Evolutionary conservation across 2,113 vertebrate species (phyloP).

Genomic region (Struthio camelus): DNA sequence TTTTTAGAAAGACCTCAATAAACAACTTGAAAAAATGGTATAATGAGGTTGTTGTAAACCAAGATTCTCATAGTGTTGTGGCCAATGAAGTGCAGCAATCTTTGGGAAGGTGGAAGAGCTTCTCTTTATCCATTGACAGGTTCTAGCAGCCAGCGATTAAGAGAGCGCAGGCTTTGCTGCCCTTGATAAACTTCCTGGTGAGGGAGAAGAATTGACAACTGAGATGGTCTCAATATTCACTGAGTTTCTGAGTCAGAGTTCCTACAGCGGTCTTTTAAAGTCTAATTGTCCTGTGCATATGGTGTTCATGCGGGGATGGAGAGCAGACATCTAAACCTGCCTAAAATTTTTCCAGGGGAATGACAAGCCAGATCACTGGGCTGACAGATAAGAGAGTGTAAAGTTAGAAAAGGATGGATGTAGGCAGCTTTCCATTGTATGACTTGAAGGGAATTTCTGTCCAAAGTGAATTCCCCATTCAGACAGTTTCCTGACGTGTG

Average conservation of each 20-base stretch:
- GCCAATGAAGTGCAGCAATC: not conserved
- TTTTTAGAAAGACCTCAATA: not conserved
- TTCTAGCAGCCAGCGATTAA: not conserved
- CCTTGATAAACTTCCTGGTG: not conserved
- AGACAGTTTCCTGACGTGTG: not conserved
- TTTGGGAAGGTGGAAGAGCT: not conserved
- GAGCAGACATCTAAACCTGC: not conserved
- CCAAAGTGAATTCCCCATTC: not conserved
- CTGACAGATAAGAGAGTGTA: not conserved
- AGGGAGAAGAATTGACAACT: not conserved
- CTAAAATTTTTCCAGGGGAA: not conserved
- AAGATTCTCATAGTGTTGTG: not conserved
- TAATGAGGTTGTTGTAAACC: not conserved
- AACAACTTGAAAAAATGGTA: not conserved
- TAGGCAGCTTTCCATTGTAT: slow-evolving; percentile 11
- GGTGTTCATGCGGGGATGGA: not conserved
- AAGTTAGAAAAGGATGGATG: slow-evolving; percentile 2
- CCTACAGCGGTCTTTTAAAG: not conserved
- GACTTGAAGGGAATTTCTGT: slow-evolving; percentile 16
- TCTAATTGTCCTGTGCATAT: not conserved
- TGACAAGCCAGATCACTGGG: not conserved
- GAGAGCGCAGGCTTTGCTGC: not conserved
- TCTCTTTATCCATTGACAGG: not conserved
- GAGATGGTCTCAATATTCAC: not conserved
- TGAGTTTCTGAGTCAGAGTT: not conserved